Conservation (phyloP, 1,140 invertebrate genomes). For the Leguminivora glycinivorella region DNA sequence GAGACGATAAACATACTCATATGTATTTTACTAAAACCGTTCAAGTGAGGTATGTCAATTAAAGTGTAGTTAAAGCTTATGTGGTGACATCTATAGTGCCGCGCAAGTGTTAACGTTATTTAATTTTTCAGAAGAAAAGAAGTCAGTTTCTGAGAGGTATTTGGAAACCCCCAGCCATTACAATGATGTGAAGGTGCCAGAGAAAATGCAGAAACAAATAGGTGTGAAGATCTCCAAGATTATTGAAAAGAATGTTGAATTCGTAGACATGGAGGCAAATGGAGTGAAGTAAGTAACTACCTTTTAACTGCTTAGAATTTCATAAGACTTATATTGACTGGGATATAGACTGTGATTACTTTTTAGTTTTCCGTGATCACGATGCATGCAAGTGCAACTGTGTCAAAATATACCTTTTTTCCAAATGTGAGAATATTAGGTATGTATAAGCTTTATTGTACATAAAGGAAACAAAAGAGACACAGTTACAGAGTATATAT, state of each 20-base stretch:
- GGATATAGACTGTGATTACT: neutral
- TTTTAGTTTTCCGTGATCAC: neutral
- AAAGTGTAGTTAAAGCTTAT: no score
- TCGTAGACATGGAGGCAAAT: constrained; percentile 48
- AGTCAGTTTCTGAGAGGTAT: constrained; percentile 57
- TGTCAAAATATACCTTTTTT: no score
- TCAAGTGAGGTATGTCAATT: no score
- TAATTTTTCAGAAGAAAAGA: constrained; percentile 39
- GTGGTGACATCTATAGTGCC: neutral
- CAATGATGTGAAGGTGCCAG: constrained; percentile 66
- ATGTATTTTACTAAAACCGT: no score
- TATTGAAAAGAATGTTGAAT: constrained; percentile 56
- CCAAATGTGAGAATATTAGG: no score
- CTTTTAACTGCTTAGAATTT: no score
- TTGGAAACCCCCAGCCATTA: constrained; percentile 61
- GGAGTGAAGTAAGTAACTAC: constrained; percentile 41
- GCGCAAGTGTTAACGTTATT: neutral
- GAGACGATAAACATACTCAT: no score
- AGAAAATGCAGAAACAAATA: constrained; percentile 59
- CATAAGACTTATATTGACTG: no score
- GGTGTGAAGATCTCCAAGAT: constrained; percentile 62
- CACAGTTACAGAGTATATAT: no score
- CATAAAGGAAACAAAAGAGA: no score
- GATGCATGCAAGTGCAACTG: no score
- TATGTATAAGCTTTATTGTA: no score